Conservation (phyloP, 2,888 invertebrate species). For the Noctua fimbriata region DNA sequence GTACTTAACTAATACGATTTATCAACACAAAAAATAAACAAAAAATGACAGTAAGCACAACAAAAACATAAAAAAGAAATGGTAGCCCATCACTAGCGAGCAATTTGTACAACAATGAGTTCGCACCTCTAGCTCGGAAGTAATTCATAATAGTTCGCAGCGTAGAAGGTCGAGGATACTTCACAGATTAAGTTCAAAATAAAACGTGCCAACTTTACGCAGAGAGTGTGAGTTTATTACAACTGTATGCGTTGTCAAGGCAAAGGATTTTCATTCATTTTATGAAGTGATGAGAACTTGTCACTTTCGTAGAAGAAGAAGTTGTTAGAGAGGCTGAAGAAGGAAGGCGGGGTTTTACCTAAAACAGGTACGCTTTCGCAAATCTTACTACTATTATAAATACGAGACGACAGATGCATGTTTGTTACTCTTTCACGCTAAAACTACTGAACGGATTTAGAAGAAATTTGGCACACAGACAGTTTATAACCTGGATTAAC, state of each 20-base stretch:
- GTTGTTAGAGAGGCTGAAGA: background rate
- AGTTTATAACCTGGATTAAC: background rate
- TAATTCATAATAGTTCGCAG: slow-evolving; percentile 48
- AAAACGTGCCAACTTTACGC: slow-evolving; percentile 4
- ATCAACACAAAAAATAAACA: background rate
- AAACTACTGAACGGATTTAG: background rate
- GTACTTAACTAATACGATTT: background rate
- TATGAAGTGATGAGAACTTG: background rate
- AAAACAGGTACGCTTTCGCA: background rate
- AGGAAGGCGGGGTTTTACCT: background rate
- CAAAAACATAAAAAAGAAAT: background rate
- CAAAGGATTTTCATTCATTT: background rate
- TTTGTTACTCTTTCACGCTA: background rate
- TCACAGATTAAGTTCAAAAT: slow-evolving; percentile 7
- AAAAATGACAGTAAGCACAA: background rate
- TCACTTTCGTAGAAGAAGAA: background rate
- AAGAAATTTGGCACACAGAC: background rate
- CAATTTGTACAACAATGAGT: slow-evolving; percentile 47
- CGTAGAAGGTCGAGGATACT: slow-evolving; percentile 9
- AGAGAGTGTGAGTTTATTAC: background rate
- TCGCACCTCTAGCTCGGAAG: slow-evolving; percentile 43
- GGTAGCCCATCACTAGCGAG: slow-evolving; percentile 33
- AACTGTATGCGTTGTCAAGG: background rate
- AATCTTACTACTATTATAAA: background rate
- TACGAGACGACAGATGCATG: background rate